phyloP scores from a whole-genome alignment of 2,797 vertebrate species.

The Sebastes matsubarae region DNA sequence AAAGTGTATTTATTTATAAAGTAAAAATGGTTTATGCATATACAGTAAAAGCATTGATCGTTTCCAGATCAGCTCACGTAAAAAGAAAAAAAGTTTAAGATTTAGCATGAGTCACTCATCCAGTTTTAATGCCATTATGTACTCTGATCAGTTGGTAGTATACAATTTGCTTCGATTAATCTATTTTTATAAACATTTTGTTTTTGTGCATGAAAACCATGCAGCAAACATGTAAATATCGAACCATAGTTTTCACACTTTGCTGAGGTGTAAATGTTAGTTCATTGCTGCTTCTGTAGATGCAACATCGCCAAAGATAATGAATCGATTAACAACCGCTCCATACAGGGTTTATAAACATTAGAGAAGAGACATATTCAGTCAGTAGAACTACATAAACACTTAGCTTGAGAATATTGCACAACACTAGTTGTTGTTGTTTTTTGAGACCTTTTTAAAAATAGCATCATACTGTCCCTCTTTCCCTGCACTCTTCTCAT shows the following conservation, averaged over 20 bases:
- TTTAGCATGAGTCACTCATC: not conserved
- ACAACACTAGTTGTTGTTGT: too few relatives aligned
- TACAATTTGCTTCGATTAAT: too few relatives aligned
- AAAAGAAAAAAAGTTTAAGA: not conserved
- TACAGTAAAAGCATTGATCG: not conserved
- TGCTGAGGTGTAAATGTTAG: not conserved
- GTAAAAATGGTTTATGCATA: slow-evolving; percentile 8
- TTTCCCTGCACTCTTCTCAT: not conserved
- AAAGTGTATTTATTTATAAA: not conserved
- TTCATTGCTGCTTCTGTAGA: not conserved
- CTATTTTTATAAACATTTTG: not conserved
- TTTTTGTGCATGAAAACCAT: not conserved
- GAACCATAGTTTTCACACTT: not conserved
- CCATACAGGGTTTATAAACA: not conserved
- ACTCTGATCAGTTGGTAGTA: not conserved
- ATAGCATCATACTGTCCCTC: not conserved
- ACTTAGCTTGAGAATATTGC: too few relatives aligned
- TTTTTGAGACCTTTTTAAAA: not conserved
- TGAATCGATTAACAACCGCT: too few relatives aligned
- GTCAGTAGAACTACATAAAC: not conserved
- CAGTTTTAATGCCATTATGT: not conserved
- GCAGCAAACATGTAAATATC: not conserved
- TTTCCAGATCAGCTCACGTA: not conserved
- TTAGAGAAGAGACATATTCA: not conserved
- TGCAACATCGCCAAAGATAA: not conserved